Conservation (phyloP, 2,113 vertebrate genomes). For the Elachura formosa region DNA sequence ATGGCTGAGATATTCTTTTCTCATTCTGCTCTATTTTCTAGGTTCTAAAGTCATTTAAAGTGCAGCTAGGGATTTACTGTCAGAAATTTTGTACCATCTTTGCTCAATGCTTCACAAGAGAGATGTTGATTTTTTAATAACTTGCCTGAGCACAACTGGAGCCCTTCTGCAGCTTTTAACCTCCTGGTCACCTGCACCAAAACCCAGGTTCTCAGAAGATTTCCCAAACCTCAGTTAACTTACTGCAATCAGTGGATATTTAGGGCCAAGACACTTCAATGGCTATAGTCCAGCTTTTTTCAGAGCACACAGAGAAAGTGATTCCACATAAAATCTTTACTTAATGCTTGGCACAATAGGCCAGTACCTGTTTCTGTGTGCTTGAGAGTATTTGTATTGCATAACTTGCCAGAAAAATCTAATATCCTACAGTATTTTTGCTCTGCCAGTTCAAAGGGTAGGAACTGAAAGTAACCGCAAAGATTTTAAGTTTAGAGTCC, state of each 20-base stretch:
- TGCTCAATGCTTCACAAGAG: not conserved
- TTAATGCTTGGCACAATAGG: not conserved
- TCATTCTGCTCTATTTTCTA: not conserved
- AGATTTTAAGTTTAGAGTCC: not conserved
- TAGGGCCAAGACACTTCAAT: not conserved
- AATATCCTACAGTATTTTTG: not conserved
- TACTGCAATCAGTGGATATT: not conserved
- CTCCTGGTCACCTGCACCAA: not conserved
- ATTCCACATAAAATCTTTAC: not conserved
- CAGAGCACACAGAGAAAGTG: not conserved
- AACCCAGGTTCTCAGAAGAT: not conserved
- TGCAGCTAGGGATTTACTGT: not conserved
- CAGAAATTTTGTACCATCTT: not conserved
- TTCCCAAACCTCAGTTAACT: not conserved
- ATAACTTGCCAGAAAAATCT: not conserved
- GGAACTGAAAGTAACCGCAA: not conserved
- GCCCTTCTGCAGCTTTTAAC: not conserved
- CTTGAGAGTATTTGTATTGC: not conserved
- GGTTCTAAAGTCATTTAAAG: not conserved
- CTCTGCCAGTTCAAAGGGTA: not conserved
- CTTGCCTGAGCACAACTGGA: not conserved
- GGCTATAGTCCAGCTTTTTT: not conserved
- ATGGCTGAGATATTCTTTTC: not conserved
- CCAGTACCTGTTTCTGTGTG: not conserved
- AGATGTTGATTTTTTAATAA: not conserved